Base-by-base conservation (phyloP, 2,113 vertebrate genomes). In the Todiramphus chloris region DNA sequence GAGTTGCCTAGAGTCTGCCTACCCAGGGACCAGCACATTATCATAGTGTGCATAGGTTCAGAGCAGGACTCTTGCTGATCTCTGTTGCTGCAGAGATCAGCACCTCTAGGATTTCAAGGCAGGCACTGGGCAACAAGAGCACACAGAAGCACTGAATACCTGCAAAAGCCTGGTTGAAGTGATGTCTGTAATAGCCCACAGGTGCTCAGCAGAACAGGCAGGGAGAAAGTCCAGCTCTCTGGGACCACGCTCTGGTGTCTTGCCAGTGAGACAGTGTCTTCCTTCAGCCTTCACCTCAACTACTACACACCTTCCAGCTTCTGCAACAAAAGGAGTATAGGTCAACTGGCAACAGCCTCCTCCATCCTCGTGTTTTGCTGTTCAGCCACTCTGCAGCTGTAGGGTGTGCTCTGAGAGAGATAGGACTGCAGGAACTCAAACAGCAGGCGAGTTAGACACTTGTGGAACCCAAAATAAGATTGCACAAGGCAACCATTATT, bases 141-240 rank as follows among this genome's bases (percentile, higher is more conserved):
- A 33, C 67, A 15, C 18, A 74, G 55, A 31, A 24, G 20, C 79
- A 69, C 53, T 15, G 66, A 35, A 43, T 43, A 11, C 16, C 62
- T 56, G 23, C 0, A 1, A 44, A 33, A 1, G 0, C 46, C 41
- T 33, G 11, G 18, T 20, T 66, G 44, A 73, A 58, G 39, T 11
- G 56, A 11, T 31, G 33, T 35, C 56, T 6, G 0, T 14, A 24
- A 21, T 33, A 81, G 16, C 17, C 18, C 35, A 17, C 41, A 66
- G 68, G 41, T 12, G 41, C 25, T 2, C 0, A 0, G 25, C 66
- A n/a, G n/a, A 0, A 0, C 27, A 79, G 21, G 58, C 58, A 73
- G n/a, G 63, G 35, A 64, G 30, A 37, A 56, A 77, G 44, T 23
- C 63, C 82, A 84, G 23, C 2, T 41, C 11, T 53, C 53, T 63